phyloP scores from a whole-genome alignment of 1,140 invertebrate genomes.

The Daktulosphaira vitifoliae region DNA sequence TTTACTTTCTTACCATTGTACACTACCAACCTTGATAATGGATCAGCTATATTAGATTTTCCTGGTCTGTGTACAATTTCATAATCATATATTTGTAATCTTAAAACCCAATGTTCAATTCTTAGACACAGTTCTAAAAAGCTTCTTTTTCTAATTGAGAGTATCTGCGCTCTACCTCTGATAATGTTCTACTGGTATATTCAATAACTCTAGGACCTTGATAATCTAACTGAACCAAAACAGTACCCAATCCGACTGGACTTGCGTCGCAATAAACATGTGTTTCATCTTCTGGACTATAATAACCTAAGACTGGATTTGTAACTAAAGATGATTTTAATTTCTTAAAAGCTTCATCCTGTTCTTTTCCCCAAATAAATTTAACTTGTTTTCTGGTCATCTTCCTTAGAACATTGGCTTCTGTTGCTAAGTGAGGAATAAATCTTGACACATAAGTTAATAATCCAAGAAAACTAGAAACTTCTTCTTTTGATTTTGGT shows the following conservation, averaged over 20 bases:
- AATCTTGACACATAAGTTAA: neutral
- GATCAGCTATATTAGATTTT: too few relatives aligned
- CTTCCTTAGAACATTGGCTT: neutral
- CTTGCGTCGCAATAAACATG: neutral
- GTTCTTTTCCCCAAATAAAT: neutral
- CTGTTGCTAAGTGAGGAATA: neutral
- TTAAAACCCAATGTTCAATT: too few relatives aligned
- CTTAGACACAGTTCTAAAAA: too few relatives aligned
- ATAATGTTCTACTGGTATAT: slow-evolving; percentile 38
- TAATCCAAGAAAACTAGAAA: neutral
- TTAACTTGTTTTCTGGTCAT: neutral
- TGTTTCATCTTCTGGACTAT: neutral
- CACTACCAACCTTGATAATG: too few relatives aligned
- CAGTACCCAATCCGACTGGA: neutral
- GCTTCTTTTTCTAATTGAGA: slow-evolving; percentile 46
- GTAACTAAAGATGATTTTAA: neutral
- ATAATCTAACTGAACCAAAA: neutral
- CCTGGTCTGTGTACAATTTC: too few relatives aligned
- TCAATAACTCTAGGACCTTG: neutral
- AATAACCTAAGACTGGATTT: neutral
- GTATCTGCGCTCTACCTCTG: slow-evolving; percentile 40
- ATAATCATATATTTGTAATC: too few relatives aligned
- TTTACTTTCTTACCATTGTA: too few relatives aligned
- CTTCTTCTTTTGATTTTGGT: neutral
- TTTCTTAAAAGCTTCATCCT: neutral